These are phyloP conservation scores for Lasioglossum villosulum DNA, from an alignment of 2,888 invertebrate genomes.

Conservation along the genomic window DNA sequence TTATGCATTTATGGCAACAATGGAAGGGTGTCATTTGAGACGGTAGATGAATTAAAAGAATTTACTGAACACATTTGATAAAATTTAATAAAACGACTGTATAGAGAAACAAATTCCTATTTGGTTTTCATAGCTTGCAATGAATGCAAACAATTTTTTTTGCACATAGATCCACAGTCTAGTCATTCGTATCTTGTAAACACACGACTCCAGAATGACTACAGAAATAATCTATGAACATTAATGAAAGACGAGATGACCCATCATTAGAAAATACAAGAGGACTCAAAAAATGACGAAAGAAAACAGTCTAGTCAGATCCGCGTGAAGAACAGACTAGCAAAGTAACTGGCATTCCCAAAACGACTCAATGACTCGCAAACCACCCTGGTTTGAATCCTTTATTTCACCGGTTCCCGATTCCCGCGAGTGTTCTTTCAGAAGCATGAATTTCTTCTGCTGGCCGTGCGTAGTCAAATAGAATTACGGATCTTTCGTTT, in stretches of 20 bases:
- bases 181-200: neutral
- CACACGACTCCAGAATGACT: neutral
- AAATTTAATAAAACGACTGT: too few relatives aligned
- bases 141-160: too few relatives aligned
- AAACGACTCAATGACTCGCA: neutral
- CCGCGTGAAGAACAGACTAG: neutral
- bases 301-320: neutral
- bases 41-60: too few relatives aligned
- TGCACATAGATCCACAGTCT: too few relatives aligned
- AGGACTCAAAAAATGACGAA: neutral
- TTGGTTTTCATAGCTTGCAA: too few relatives aligned
- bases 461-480: neutral
- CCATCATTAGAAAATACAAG: neutral
- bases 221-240: too few relatives aligned
- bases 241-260: too few relatives aligned
- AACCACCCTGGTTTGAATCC: neutral
- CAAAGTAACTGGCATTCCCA: neutral
- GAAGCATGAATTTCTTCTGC: neutral
- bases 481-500: conserved; percentile 3
- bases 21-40: too few relatives aligned
- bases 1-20: too few relatives aligned
- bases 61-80: too few relatives aligned
- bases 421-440: neutral
- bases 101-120: too few relatives aligned
- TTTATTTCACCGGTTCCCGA: neutral